Base-by-base conservation (phyloP, 2,888 invertebrate genomes). In the Exephanes ischioxanthus region DNA sequence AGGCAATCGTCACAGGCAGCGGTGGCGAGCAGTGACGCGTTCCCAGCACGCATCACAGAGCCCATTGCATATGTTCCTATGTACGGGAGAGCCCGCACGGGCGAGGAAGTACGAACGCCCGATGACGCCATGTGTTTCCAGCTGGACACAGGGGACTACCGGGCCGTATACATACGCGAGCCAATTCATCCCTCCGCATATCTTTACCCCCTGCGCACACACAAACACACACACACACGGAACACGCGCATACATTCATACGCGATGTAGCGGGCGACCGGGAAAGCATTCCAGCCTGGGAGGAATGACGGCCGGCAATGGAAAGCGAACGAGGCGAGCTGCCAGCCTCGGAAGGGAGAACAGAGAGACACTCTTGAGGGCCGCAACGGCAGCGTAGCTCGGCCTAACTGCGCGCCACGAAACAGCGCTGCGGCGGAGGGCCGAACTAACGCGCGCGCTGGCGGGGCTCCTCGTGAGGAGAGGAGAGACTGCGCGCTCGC, bases 71-170 rank as follows among this genome's bases (percentile, higher is more conserved):
- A 83, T 83, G 83, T 77, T 82, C 51, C 48, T 11, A 37, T 78
- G 72, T 71, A 67, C 75, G 53, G 7, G 73, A 41, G 45, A 41
- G 45, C 45, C 45, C 19, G 67, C 55, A 80, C 48, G 63, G 71
- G 66, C 71, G 61, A 66, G 80, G 45, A 68, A 67, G 58, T 37
- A 72, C 78, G 87, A 88, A 84, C 63, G 77, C 66, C 88, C 88
- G 83, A 89, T 89, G 90, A 90, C 92, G 92, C 92, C 93, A 93
- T 93, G 92, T 93, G 93, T 92, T 92, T 93, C 91, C 91, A 92
- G 91, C 90, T 91, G 92, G 90, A 90, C 89, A 87, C 88, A 86
- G 86, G 85, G 87, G 83, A 86, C 83, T 63, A 53, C 76, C 53
- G 41, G 55, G 48, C 63, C 45, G 66, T 33, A 63, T 9, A 26